phyloP scores from a whole-genome alignment of 2,797 vertebrate species.

The Typhlichthys subterraneus region DNA sequence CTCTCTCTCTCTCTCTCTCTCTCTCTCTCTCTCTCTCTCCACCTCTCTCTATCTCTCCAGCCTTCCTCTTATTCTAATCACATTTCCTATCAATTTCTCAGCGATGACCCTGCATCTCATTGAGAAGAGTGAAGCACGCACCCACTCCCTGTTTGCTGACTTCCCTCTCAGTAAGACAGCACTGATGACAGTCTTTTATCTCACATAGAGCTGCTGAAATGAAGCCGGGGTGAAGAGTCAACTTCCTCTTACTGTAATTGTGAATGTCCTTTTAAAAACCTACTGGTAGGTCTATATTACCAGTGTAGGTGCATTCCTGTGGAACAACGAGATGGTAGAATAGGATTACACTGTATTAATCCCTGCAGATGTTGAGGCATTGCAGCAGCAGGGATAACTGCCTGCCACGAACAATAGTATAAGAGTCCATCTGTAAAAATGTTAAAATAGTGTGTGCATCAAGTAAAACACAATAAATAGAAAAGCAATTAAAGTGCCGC shows the following conservation, averaged over 20 bases:
- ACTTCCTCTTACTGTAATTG: slow-evolving; percentile 14
- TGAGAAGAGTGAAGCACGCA: slow-evolving; percentile 24
- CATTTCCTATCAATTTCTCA: slow-evolving; percentile 54
- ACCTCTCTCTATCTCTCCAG: not conserved
- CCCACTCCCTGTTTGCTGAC: slow-evolving; percentile 34
- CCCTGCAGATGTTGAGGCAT: too few relatives aligned
- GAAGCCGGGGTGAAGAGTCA: slow-evolving; percentile 27
- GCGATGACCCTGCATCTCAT: slow-evolving; percentile 53
- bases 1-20: slow-evolving; percentile 10
- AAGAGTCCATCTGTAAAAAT: too few relatives aligned
- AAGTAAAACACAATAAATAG: too few relatives aligned
- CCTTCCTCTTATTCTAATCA: slow-evolving; percentile 37
- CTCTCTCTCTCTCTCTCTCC: slow-evolving; percentile 9
- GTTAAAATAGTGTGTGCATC: too few relatives aligned
- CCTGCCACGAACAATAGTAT: too few relatives aligned
- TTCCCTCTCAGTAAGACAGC: slow-evolving; percentile 32
- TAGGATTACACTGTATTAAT: too few relatives aligned
- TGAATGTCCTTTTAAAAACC: not conserved
- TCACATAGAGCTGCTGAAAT: slow-evolving; percentile 37
- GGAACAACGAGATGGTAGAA: slow-evolving; percentile 18
- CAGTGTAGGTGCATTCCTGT: slow-evolving; percentile 7
- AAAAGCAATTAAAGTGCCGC: too few relatives aligned
- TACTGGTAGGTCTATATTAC: slow-evolving; percentile 7
- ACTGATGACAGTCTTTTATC: slow-evolving; percentile 28
- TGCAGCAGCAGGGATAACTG: too few relatives aligned